Evolutionary conservation across 2,113 vertebrate genomes (phyloP), one percentile per base, ranked within the genome.

Genomic region (Carettochelys insculpta): DNA sequence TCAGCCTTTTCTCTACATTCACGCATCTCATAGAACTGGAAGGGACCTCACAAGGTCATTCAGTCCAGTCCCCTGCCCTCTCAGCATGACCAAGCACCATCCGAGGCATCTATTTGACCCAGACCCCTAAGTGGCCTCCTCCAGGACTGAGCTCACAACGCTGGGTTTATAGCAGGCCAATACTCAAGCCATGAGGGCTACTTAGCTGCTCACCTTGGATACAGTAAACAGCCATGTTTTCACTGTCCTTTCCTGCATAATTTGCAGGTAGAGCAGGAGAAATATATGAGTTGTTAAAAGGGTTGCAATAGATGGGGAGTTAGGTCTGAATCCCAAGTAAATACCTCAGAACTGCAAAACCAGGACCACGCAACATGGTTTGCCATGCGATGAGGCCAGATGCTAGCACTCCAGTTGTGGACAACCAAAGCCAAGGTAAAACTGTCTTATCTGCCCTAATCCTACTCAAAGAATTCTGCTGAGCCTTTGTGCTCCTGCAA

Each of bases 161-260:
- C n/a, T n/a, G n/a, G n/a, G n/a, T n/a, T n/a, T n/a, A n/a, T n/a
- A n/a, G n/a, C n/a, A n/a, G n/a, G n/a, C n/a, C n/a, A n/a, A n/a
- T n/a, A n/a, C n/a, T n/a, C n/a, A n/a, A n/a, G n/a, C n/a, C n/a
- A 22, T 6, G 20, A 50, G 22, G 61, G 51, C 5, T 80, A 38
- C 77, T 89, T 84, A 54, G 41, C 92, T 80, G 86, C 16, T 91
- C 68, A 2, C 24, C 31, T 91, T 27, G 24, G 2, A 10, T 0
- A 24, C 16, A 31, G 47, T 68, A 87, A n/a, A 52, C 75, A 77
- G 92, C 85, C 90, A 43, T 3, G 29, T 38, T 84, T 43, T 91
- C 71, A 22, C 8, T 1, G 6, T 2, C 38, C 82, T 13, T n/a
- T 19, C 0, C 17, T 47, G 47, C 8, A 0, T 3, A 13, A 3